Evolutionary conservation across 2,797 vertebrate species (phyloP), one percentile per base, ranked within the genome.

Genomic region (Pseudomugil gertrudae): DNA sequence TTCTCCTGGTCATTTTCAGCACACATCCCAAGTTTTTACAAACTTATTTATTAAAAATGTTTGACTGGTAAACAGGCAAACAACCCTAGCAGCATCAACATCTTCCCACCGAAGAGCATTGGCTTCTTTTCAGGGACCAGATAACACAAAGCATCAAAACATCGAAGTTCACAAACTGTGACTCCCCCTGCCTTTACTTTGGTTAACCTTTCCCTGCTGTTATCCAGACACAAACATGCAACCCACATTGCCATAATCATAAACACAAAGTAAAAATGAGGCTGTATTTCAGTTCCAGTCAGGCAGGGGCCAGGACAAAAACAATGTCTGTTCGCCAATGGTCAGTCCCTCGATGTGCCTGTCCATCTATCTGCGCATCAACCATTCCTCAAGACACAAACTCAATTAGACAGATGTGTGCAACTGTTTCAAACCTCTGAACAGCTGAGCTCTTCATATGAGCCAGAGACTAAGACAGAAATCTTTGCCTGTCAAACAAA

Each of bases 181-280:
- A 81, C 81, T 76, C 48, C 17, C 72, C 63, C 70, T 76, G 74
- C 84, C 78, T 84, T 69, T 73, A 66, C 68, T 88, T 86, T 82
- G 76, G 80, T 86, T 83, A 86, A 85, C 84, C 80, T 76, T 78
- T 75, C 75, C 38, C 76, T 80, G 69, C 75, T 81, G 84, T 79
- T 80, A 79, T 88, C 78, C 85, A 90, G 86, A 90, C 79, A 82
- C 79, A 83, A 90, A 90, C 81, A 84, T 72, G 74, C 67, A 87
- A 72, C 72, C 79, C 81, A 87, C 84, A 84, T 19, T 52, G 68
- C 74, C 68, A 74, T 74, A 79, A 81, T 78, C 72, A 72, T 79
- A 84, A 82, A 87, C 78, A 81, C 63, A 72, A 69, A 79, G 66
- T 65, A 23, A 52, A 80, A 87, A 56, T 48, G 77, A 84, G 82